phyloP scores from a whole-genome alignment of 2,888 invertebrate genomes.

The Phengaris arion region DNA sequence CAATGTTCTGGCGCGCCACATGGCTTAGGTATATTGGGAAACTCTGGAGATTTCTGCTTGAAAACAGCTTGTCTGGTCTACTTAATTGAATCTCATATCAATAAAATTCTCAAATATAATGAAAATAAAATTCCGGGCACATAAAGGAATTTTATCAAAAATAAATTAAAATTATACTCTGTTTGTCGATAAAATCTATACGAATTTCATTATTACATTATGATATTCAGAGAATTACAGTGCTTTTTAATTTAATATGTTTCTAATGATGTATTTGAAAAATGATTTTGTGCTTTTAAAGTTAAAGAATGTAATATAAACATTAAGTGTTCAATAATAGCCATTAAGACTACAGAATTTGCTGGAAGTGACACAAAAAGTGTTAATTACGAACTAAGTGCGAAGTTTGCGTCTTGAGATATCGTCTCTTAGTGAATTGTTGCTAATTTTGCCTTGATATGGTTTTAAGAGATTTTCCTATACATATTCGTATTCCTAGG shows the following conservation, averaged over 20 bases:
- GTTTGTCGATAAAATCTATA: too few relatives aligned
- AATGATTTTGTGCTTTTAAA: not conserved
- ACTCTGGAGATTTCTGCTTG: not conserved
- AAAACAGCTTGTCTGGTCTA: constrained; percentile 7
- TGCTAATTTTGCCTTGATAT: constrained; percentile 13
- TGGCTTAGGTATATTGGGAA: not conserved
- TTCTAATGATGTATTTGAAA: too few relatives aligned
- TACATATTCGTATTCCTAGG: too few relatives aligned
- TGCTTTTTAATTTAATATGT: too few relatives aligned
- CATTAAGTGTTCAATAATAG: not conserved
- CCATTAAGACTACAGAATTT: not conserved
- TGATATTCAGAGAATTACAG: too few relatives aligned
- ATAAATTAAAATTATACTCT: too few relatives aligned
- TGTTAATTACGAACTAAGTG: constrained; percentile 10
- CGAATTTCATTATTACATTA: too few relatives aligned
- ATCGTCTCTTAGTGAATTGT: not conserved
- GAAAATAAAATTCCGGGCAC: not conserved
- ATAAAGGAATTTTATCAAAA: too few relatives aligned
- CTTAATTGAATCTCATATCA: not conserved
- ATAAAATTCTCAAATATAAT: too few relatives aligned
- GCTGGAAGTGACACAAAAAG: constrained; percentile 19
- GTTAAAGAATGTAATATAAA: not conserved
- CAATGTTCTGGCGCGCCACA: not conserved
- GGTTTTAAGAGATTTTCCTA: constrained; percentile 4
- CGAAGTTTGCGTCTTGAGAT: constrained; percentile 9